Conservation (phyloP, 2,797 vertebrate genomes). For the Alosa sapidissima region DNA sequence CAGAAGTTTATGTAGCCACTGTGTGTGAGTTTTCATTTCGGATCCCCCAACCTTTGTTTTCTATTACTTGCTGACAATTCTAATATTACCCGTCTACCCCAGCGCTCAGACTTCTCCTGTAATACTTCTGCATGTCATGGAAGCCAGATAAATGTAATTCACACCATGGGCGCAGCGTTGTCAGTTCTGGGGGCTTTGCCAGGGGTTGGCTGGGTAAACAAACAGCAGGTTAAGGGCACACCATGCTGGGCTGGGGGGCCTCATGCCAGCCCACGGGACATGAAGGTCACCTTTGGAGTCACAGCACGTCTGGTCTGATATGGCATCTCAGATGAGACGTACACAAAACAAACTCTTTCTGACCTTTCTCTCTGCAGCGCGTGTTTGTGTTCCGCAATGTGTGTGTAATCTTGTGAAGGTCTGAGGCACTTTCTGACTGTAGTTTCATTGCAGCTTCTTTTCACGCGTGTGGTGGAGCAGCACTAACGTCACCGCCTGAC, state of each 20-base stretch:
- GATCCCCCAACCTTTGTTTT: background rate
- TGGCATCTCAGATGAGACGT: background rate
- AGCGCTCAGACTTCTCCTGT: slow-evolving; percentile 26
- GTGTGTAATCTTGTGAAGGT: background rate
- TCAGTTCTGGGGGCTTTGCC: background rate
- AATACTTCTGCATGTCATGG: slow-evolving; percentile 16
- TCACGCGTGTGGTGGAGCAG: background rate
- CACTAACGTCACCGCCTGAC: too few species aligned
- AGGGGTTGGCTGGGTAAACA: background rate
- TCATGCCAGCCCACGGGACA: background rate
- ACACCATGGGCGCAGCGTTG: background rate
- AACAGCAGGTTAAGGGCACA: slow-evolving; percentile 12
- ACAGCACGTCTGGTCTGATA: background rate
- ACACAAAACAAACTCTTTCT: background rate
- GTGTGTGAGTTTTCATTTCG: slow-evolving; percentile 22
- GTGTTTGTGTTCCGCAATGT: background rate
- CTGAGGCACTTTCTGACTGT: background rate
- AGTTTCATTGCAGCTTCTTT: background rate
- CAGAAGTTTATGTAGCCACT: background rate
- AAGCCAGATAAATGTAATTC: slow-evolving; percentile 14
- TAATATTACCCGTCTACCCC: slow-evolving; percentile 15
- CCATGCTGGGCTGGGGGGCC: background rate
- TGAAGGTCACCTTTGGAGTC: slow-evolving; percentile 3
- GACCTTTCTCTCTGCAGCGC: background rate
- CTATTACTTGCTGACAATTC: slow-evolving; percentile 25